A percentile compares a stretch with the other conserved stretches of the same genome.
Conservation (phyloP, 2,797 vertebrate genomes). For the Schizopygopsis pylzovi region DNA sequence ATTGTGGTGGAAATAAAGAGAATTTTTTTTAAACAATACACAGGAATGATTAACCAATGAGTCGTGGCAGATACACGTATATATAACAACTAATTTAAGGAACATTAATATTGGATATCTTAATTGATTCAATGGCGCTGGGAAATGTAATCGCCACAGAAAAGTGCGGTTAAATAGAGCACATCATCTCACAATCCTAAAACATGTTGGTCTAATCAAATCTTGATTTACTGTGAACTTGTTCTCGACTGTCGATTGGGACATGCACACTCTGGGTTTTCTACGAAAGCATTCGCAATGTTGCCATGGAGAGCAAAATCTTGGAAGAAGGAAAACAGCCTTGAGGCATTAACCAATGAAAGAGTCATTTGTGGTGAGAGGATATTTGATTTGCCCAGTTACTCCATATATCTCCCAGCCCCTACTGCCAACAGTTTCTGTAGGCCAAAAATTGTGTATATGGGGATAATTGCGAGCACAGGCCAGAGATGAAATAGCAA, state of each 20-base stretch:
- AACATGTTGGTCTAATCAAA: constrained; percentile 42
- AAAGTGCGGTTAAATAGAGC: constrained; percentile 5
- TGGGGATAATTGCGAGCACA: constrained; percentile 16
- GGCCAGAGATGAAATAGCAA: constrained; percentile 49
- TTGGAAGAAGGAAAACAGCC: constrained; percentile 59
- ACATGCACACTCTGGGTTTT: constrained; percentile 42
- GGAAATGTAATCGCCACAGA: neutral
- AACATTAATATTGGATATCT: constrained; percentile 18
- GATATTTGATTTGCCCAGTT: constrained; percentile 59
- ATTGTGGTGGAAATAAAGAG: constrained; percentile 2
- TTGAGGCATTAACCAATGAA: constrained; percentile 74
- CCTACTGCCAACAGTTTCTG: constrained; percentile 43
- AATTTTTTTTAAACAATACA: constrained; percentile 27
- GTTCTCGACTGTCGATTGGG: constrained; percentile 13
- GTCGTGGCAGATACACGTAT: neutral
- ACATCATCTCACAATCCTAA: constrained; percentile 1
- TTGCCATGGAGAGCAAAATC: constrained; percentile 68
- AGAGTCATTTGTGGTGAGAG: constrained; percentile 58
- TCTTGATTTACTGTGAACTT: constrained; percentile 72
- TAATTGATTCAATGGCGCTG: neutral
- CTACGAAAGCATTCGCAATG: constrained; percentile 64
- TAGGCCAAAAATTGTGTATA: constrained; percentile 64
- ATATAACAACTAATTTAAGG: constrained; percentile 1
- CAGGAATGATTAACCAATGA: constrained; percentile 9
- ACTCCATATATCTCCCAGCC: constrained; percentile 53